Evolutionary conservation across 1,140 invertebrate genomes (phyloP).

Genomic region (Cheumatopsyche charites): DNA sequence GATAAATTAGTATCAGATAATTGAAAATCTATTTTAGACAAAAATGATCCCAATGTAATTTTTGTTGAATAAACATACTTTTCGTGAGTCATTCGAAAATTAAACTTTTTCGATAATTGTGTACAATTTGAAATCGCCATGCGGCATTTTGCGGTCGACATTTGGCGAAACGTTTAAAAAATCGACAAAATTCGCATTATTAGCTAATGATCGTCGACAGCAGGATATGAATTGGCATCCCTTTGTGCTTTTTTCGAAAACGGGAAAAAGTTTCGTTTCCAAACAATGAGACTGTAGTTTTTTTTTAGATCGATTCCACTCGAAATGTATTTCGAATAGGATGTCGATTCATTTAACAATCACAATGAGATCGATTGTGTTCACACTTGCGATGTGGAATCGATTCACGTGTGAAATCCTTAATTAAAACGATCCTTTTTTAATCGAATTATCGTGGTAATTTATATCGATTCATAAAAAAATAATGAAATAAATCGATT

Average conservation of each 20-base stretch:
- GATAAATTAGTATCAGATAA: no score
- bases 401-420: no score
- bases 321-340: no score
- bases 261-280: background rate
- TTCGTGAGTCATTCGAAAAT: no score
- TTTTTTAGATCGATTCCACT: constrained; percentile 9
- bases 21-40: no score
- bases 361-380: background rate
- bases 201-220: constrained; percentile 28
- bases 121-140: background rate
- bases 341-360: background rate
- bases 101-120: no score
- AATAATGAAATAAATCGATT: no score
- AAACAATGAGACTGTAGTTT: constrained; percentile 5
- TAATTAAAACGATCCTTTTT: no score
- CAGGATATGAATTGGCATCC: constrained; percentile 35
- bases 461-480: no score
- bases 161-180: constrained; percentile 32
- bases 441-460: no score
- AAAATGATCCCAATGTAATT: no score
- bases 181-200: constrained; percentile 18
- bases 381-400: background rate
- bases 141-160: constrained; percentile 23
- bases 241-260: constrained; percentile 6
- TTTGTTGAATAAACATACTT: no score